Evolutionary conservation across 2,888 invertebrate species (phyloP), one percentile per base, ranked within the genome.

Genomic region (Barypeithes pellucidus): DNA sequence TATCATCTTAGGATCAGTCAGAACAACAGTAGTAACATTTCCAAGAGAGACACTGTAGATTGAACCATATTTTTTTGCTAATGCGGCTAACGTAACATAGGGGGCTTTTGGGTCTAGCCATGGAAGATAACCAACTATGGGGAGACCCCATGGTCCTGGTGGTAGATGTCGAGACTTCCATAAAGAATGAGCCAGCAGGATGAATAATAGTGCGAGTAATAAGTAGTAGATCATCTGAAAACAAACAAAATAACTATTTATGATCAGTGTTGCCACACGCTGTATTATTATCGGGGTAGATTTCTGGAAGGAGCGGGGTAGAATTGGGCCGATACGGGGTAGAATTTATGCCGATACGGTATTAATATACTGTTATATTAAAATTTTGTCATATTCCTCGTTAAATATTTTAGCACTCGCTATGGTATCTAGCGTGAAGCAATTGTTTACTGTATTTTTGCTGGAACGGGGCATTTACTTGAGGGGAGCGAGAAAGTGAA

Each of bases 141-240:
- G 96, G 41, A 95, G 76, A 1, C 94, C 93, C 88, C 89, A 89
- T 0, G 96, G 96, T 0, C 96, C 96, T 0, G 95, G 95, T 0
- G 95, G 93, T 50, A 90, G 84, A 82, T 85, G 67, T 14, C 86
- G 86, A 84, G 60, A 65, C 8, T 75, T 76, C 73, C 76, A 77
- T 8, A 76, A 18, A 14, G 24, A 39, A 45, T 78, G 78, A 16
- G 71, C 24, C 5, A 78, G 9, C 4, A 77, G 5, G 3, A 80
- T 8, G 0, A 77, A 4, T 4, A 79, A 14, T 7, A 77, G 12
- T 4, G 79, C 33, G 4, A 79, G 20, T 18, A 79, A 16, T 5
- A 75, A 33, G 41, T 69, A 52, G 20, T 74, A 22, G 14, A 77
- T 69, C 80, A 82, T 81, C 82, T 82, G 80, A 47, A 81, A 82